Conservation (phyloP, 2,113 vertebrate genomes). For the Pimephales promelas region DNA sequence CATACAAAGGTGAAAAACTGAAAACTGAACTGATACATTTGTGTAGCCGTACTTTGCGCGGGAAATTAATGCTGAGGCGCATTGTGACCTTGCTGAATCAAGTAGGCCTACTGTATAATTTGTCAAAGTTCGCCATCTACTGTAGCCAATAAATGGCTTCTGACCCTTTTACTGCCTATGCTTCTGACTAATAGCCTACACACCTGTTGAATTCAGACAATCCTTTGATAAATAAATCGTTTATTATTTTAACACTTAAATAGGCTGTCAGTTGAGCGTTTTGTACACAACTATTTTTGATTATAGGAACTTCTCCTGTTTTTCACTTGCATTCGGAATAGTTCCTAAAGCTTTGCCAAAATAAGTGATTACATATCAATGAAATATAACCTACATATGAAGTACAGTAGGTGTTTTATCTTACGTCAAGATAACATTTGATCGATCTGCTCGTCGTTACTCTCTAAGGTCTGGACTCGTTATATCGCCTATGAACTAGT, state of each 20-base stretch:
- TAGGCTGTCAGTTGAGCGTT: too few relatives aligned
- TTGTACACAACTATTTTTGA: background rate
- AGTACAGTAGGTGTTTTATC: conserved; percentile 7
- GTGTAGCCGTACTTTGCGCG: background rate
- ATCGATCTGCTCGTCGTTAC: conserved; percentile 35
- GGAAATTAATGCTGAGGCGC: background rate
- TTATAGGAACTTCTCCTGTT: background rate
- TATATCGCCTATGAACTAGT: conserved; percentile 37
- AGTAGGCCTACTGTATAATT: background rate
- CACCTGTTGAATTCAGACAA: background rate
- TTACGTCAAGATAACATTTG: background rate
- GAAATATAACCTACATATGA: background rate
- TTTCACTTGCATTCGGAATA: background rate
- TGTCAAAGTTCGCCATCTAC: conserved; percentile 37
- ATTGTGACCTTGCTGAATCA: background rate
- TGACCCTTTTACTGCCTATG: too few relatives aligned
- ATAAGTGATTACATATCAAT: background rate
- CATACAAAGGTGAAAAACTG: background rate
- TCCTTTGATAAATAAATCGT: background rate
- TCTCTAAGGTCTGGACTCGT: conserved; percentile 49
- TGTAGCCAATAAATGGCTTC: background rate
- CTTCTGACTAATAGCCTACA: background rate
- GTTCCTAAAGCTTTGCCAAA: background rate
- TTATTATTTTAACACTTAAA: background rate
- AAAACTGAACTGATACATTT: background rate